Percentiles rank a stretch among this genome's conserved stretches.
Evolutionary conservation across 2,888 invertebrate genomes (phyloP).

Genomic region (Chaitophorus viminalis): DNA sequence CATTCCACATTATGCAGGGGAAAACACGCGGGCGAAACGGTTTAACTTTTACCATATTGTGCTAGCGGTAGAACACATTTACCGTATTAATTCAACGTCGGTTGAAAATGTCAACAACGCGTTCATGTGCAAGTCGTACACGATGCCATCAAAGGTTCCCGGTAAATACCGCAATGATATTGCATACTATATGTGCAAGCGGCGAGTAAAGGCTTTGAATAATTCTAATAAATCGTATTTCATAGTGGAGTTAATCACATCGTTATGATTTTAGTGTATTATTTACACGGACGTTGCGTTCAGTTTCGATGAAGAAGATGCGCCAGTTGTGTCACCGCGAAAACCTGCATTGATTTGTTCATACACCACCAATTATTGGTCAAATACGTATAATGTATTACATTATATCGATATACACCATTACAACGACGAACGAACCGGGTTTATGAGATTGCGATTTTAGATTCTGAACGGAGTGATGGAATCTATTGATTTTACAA

Average conservation of each 20-base stretch:
- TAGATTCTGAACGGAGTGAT: too few relatives aligned
- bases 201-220: neutral
- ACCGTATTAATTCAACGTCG: neutral
- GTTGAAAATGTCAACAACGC: neutral
- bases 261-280: too few relatives aligned
- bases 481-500: too few relatives aligned
- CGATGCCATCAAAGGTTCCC: neutral
- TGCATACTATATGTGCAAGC: neutral
- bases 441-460: too few relatives aligned
- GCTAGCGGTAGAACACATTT: neutral
- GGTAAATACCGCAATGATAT: neutral
- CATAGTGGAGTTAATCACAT: neutral
- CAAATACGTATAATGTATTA: too few relatives aligned
- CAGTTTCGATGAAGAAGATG: too few relatives aligned
- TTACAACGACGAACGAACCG: too few relatives aligned
- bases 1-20: neutral
- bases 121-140: neutral
- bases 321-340: too few relatives aligned
- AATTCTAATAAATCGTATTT: neutral
- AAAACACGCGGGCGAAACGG: neutral
- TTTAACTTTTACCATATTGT: neutral
- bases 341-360: too few relatives aligned
- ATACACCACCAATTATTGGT: too few relatives aligned
- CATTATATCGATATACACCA: too few relatives aligned
- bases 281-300: neutral